Conservation (phyloP, 2,113 vertebrate genomes). For the Oophaga pumilio region DNA sequence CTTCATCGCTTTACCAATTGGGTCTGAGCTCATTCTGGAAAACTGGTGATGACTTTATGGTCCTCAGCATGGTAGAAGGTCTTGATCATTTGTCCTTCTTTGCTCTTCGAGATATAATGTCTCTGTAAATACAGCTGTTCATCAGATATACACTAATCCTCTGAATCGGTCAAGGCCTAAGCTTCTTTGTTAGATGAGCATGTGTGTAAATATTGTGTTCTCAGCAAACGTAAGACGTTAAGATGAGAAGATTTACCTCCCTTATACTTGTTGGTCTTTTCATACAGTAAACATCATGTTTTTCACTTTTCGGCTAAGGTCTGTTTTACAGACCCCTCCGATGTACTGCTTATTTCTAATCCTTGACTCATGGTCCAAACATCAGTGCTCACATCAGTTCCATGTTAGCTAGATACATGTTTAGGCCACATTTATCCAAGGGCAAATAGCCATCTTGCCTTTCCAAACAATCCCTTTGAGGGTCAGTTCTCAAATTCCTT, state of each 20-base stretch:
- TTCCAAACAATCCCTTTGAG: not conserved
- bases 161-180: not conserved
- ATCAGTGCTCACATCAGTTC: not conserved
- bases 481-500: not conserved
- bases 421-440: not conserved
- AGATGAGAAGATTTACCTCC: not conserved
- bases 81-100: not conserved
- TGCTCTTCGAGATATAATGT: not conserved
- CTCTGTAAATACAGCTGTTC: constrained; percentile 6
- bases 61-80: not conserved
- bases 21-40: not conserved
- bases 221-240: not conserved
- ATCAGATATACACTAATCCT: not conserved
- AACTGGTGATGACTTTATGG: not conserved
- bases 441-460: not conserved
- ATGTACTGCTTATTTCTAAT: not conserved
- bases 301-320: not conserved
- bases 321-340: not conserved
- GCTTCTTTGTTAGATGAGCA: constrained; percentile 16
- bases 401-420: not conserved
- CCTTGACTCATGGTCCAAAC: not conserved
- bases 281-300: not conserved
- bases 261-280: not conserved
- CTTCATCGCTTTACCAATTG: not conserved
- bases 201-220: not conserved